Percentiles rank a stretch among this genome's conserved stretches.
These are phyloP conservation scores for Drosophila lacteicornis DNA, from an alignment of 1,140 invertebrate genomes.

Conservation along the genomic window DNA sequence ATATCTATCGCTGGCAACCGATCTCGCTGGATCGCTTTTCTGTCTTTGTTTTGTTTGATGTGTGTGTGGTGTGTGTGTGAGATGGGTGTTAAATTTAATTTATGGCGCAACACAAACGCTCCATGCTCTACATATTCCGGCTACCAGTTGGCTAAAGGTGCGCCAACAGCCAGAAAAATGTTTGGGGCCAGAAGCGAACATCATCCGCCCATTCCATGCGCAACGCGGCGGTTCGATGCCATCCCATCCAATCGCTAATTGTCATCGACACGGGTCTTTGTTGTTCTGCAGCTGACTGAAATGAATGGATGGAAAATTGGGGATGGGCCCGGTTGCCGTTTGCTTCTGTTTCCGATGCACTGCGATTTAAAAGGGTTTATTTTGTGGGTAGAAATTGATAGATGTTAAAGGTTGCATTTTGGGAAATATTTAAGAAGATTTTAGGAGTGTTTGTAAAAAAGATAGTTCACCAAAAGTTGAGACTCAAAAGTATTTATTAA, in stretches of 20 bases:
- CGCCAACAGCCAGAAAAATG: constrained; percentile 39
- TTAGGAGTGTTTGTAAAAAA: too few relatives aligned
- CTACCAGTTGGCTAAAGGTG: constrained; percentile 55
- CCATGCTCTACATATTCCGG: constrained; percentile 78
- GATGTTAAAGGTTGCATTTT: too few relatives aligned
- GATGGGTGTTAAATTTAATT: constrained; percentile 79
- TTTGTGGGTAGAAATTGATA: background rate
- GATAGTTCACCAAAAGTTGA: too few relatives aligned
- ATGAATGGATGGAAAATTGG: constrained; percentile 67
- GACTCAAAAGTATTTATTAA: too few relatives aligned
- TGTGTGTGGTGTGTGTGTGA: constrained; percentile 6
- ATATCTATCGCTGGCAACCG: constrained; percentile 41
- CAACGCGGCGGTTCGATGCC: constrained; percentile 38
- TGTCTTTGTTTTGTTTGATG: constrained; percentile 6
- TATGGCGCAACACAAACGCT: constrained; percentile 75
- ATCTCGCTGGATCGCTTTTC: constrained; percentile 42
- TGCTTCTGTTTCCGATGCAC: constrained; percentile 29
- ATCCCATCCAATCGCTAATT: constrained; percentile 75
- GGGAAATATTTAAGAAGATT: too few relatives aligned
- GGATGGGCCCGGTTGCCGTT: constrained; percentile 49
- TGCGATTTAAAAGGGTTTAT: background rate
- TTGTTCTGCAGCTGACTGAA: constrained; percentile 63
- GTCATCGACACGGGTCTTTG: constrained; percentile 78
- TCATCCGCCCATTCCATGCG: constrained; percentile 19
- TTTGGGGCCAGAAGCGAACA: constrained; percentile 47